Conservation (phyloP, 2,797 vertebrate species). For the Holocentrus rufus region DNA sequence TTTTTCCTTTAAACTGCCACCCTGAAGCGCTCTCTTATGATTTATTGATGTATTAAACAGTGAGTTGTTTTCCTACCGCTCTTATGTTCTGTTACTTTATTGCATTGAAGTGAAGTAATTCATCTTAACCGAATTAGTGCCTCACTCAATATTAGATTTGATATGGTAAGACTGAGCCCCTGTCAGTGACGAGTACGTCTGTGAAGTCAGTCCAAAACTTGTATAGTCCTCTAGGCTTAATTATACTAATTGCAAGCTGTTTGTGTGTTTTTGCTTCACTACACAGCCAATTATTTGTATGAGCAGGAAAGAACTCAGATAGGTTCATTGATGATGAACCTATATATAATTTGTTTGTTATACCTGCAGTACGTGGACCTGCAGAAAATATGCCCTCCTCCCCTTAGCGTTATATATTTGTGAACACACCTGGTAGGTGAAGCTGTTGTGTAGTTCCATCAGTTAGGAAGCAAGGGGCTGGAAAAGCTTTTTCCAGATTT, state of each 20-base stretch:
- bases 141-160: constrained; percentile 52
- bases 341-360: too few species aligned
- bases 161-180: constrained; percentile 38
- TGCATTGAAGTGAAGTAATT: constrained; percentile 57
- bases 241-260: not conserved
- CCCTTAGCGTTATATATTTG: too few species aligned
- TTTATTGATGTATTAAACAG: constrained; percentile 69
- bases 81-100: constrained; percentile 64
- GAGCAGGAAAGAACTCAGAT: not conserved
- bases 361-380: too few species aligned
- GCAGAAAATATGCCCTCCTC: too few species aligned
- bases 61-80: constrained; percentile 65
- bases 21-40: constrained; percentile 67
- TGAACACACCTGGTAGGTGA: too few species aligned
- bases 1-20: constrained; percentile 59
- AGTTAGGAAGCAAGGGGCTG: too few species aligned
- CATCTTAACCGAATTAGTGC: constrained; percentile 58
- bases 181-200: constrained; percentile 21
- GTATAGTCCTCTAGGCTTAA: not conserved
- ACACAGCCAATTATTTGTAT: not conserved
- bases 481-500: too few species aligned
- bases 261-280: not conserved
- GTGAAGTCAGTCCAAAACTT: constrained; percentile 28
- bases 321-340: too few species aligned
- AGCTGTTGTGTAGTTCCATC: too few species aligned